Evolutionary conservation across 2,888 invertebrate species (phyloP), one percentile per base, ranked within the genome.

Genomic region (Xestoiulus laeticollis): DNA sequence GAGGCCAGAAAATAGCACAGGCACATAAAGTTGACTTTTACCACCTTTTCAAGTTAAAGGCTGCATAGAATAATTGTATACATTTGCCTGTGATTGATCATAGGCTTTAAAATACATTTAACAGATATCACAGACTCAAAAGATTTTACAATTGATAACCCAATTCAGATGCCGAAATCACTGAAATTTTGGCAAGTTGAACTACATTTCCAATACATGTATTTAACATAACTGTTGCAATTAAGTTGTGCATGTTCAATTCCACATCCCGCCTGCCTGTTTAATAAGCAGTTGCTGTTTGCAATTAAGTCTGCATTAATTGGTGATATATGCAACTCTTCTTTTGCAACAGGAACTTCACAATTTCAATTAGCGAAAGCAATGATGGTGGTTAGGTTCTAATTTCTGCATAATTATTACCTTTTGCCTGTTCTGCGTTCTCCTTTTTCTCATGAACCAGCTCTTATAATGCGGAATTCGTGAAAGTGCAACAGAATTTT

Each of bases 381-480:
- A 68, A 26, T 26, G 68, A 68, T 68, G 68, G 68, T 68, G 26
- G 12, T 68, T 68, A 68, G 68, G 68, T 12, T 26, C n/a, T 68
- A 68, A 68, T 68, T 26, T 68, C 26, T 26, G 26, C 68, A 26
- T 68, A 68, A 68, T 68, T 68, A 68, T n/a, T 26, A 19, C 53
- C 53, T 53, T n/a, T 53, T 6, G 53, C 53, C 4, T 4, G 16
- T 19, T 19, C 53, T 53, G 10, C 8, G 59, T 68, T 26, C 68
- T 12, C 10, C 4, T 68, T 68, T 68, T 26, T 26, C 68, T 22
- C 26, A 68, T 22, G 68, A 53, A 53, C 53, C 53, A n/a, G n/a
- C 19, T 19, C 26, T 68, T 68, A 68, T 68, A 26, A 68, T 68
- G 68, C 68, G 68, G 68, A 68, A 68, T 68, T 68, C 68, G 68